Conservation (phyloP, 2,113 vertebrate species). For the Xyliphius kryptos region DNA sequence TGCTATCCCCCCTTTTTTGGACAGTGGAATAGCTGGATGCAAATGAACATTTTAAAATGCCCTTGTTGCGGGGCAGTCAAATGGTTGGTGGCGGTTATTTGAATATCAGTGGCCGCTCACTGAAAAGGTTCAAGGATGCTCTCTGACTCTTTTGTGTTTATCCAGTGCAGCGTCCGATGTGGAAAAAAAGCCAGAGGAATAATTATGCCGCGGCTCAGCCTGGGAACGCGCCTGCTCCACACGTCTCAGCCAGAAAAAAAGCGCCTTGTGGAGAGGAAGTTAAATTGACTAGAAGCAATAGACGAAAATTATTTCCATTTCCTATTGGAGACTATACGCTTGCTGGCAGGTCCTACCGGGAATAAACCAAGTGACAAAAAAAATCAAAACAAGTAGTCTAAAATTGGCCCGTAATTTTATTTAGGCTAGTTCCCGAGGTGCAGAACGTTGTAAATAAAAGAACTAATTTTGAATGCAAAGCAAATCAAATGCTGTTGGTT, state of each 20-base stretch:
- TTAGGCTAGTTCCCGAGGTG: too few species aligned
- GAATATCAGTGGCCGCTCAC: constrained; percentile 95
- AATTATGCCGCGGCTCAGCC: constrained; percentile 87
- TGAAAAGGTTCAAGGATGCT: constrained; percentile 99
- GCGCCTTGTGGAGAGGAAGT: constrained; percentile 84
- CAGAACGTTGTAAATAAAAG: too few species aligned
- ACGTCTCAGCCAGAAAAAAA: constrained; percentile 89
- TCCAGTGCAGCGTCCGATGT: constrained; percentile 97
- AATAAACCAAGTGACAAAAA: not conserved
- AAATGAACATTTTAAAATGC: constrained; percentile 92
- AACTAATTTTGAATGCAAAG: too few species aligned
- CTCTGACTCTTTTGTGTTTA: constrained; percentile 98
- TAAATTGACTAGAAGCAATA: constrained; percentile 99
- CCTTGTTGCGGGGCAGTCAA: constrained; percentile 84
- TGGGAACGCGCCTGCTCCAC: constrained; percentile 91
- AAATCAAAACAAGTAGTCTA: constrained; percentile 30
- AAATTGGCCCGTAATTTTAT: constrained; percentile 4
- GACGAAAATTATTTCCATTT: constrained; percentile 98
- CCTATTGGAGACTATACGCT: constrained; percentile 54
- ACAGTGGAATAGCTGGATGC: constrained; percentile 84
- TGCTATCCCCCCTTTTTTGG: constrained; percentile 51
- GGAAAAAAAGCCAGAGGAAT: constrained; percentile 84
- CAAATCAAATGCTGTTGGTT: too few species aligned
- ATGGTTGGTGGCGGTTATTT: constrained; percentile 95
- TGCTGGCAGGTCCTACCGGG: constrained; percentile 7